A percentile compares a stretch with the other conserved stretches of the same genome.
phyloP scores from a whole-genome alignment of 2,888 invertebrate species.

The Tachina grossa region DNA sequence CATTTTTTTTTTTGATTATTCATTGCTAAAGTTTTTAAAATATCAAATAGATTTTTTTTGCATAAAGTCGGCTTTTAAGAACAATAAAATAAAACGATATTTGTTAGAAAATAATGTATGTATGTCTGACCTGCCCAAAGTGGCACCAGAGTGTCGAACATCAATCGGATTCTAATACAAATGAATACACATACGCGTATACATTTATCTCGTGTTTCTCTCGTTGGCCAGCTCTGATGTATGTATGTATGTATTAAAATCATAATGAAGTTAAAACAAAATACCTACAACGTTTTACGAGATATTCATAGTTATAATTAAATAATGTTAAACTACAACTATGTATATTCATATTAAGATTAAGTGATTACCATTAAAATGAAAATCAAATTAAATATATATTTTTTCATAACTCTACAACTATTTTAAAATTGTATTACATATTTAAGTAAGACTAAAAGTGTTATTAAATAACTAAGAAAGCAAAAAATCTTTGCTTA shows the following conservation, averaged over 20 bases:
- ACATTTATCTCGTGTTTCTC: no score
- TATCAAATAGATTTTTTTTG: no score
- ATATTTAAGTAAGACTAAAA: constrained; percentile 12
- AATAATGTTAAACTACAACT: background rate
- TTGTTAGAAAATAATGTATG: no score
- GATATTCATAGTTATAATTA: background rate
- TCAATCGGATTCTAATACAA: no score
- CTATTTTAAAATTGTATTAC: constrained; percentile 5
- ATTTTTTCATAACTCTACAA: constrained; percentile 45
- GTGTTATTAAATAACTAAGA: constrained; percentile 25
- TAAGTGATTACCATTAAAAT: background rate
- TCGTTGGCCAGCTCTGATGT: no score
- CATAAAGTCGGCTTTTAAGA: no score
- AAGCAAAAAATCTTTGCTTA: constrained; percentile 53
- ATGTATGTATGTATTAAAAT: background rate
- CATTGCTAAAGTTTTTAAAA: no score
- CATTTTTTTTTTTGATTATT: no score
- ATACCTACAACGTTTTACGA: constrained; percentile 1
- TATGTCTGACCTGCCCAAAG: no score
- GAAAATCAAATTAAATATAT: constrained; percentile 21
- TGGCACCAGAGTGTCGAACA: no score
- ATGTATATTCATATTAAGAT: background rate
- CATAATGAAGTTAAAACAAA: constrained; percentile 11
- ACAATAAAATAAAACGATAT: no score
- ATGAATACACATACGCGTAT: no score